Conservation (phyloP, 2,888 invertebrate genomes). For the Coleophora deauratella region DNA sequence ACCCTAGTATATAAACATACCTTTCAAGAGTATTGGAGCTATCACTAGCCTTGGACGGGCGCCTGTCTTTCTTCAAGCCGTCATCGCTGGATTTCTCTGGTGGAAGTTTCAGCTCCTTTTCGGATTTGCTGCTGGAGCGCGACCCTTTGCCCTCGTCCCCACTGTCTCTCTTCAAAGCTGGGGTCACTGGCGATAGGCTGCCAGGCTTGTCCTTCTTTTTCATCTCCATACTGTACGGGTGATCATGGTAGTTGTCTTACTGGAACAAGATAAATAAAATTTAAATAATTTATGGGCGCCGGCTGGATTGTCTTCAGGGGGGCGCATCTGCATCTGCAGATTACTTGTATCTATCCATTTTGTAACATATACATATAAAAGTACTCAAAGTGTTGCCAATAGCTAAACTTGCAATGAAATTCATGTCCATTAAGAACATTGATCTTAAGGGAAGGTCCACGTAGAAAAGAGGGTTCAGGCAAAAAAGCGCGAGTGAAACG, state of each 20-base stretch:
- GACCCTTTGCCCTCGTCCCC: constrained; percentile 42
- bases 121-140: constrained; percentile 52
- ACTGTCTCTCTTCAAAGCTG: constrained; percentile 40
- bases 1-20: too few species aligned
- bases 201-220: constrained; percentile 61
- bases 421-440: too few species aligned
- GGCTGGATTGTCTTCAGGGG: not conserved
- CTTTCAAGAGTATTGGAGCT: constrained; percentile 60
- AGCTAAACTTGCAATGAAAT: too few species aligned
- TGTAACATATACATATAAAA: too few species aligned
- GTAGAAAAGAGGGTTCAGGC: too few species aligned
- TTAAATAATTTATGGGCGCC: not conserved
- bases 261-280: constrained; percentile 19
- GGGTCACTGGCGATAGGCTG: constrained; percentile 57
- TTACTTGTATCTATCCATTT: too few species aligned
- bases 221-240: constrained; percentile 59
- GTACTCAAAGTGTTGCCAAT: too few species aligned
- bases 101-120: constrained; percentile 50
- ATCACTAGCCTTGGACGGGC: constrained; percentile 50
- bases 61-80: constrained; percentile 37
- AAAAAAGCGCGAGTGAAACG: too few species aligned
- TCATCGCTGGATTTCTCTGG: constrained; percentile 59
- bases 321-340: too few species aligned
- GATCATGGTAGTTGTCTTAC: constrained; percentile 44
- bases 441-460: too few species aligned